These are phyloP conservation scores for Apomyelois bistriatella DNA, from an alignment of 2,888 invertebrate species.

Conservation along the genomic window DNA sequence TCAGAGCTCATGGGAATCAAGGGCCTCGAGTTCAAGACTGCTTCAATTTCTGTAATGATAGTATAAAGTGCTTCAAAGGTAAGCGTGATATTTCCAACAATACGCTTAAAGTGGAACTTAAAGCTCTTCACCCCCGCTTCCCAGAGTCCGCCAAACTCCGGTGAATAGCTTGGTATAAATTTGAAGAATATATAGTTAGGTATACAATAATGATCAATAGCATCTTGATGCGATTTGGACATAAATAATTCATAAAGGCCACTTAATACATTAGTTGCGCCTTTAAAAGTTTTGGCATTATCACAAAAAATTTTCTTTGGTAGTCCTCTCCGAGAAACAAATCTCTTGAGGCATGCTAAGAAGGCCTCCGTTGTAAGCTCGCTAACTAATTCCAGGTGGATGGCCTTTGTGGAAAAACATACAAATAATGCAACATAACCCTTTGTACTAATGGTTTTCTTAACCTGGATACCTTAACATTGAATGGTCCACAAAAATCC, in stretches of 20 bases:
- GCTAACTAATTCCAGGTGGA: slow-evolving; percentile 17
- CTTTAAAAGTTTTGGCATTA: slow-evolving; percentile 17
- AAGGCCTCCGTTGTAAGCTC: slow-evolving; percentile 19
- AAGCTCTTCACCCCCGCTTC: slow-evolving; percentile 19
- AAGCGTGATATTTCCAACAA: slow-evolving; percentile 11
- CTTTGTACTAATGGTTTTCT: slow-evolving; percentile 16
- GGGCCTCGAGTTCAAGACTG: slow-evolving; percentile 17
- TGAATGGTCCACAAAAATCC: not conserved
- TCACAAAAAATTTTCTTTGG: slow-evolving; percentile 19
- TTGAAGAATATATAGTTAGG: slow-evolving; percentile 18
- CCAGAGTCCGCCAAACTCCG: slow-evolving; percentile 21
- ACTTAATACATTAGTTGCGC: slow-evolving; percentile 14
- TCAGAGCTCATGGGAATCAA: slow-evolving; percentile 14
- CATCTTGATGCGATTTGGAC: slow-evolving; percentile 1
- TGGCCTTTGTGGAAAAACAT: slow-evolving; percentile 18
- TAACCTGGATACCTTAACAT: not conserved
- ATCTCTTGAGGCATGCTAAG: slow-evolving; percentile 18
- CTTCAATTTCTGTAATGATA: slow-evolving; percentile 16
- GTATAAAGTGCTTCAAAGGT: slow-evolving; percentile 20
- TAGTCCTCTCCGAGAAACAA: slow-evolving; percentile 17
- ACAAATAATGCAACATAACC: slow-evolving; percentile 12
- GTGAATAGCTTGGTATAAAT: slow-evolving; percentile 21
- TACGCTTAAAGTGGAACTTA: slow-evolving; percentile 16
- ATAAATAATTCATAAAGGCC: slow-evolving; percentile 15
- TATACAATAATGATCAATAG: slow-evolving; percentile 12